These are phyloP conservation scores for Notarius lentiginosus DNA, from an alignment of 2,113 vertebrate species.

Conservation along the genomic window DNA sequence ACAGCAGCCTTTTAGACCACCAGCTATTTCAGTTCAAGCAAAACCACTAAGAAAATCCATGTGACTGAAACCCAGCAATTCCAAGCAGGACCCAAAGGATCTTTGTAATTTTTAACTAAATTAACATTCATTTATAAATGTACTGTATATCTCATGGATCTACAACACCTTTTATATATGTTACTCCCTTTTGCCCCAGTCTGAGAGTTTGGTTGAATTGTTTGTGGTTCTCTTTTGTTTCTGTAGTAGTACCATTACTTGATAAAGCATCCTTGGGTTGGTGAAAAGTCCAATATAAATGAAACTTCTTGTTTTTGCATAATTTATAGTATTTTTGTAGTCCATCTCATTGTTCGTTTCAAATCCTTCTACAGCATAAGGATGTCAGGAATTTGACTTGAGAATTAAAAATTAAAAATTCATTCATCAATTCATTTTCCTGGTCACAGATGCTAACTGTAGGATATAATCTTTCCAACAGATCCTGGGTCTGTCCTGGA, in stretches of 20 bases:
- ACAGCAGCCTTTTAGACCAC: too few relatives aligned
- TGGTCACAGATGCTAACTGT: background rate
- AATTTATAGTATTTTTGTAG: background rate
- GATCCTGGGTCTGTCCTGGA: background rate
- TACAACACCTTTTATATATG: background rate
- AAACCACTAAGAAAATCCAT: too few relatives aligned
- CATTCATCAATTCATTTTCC: background rate
- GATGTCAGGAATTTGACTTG: background rate
- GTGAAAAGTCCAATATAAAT: too few relatives aligned
- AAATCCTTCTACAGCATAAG: background rate
- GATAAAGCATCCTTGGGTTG: too few relatives aligned
- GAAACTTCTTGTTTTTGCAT: background rate
- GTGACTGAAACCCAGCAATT: too few relatives aligned
- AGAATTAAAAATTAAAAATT: too few relatives aligned
- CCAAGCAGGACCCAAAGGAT: too few relatives aligned
- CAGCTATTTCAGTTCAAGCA: too few relatives aligned
- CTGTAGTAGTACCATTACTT: too few relatives aligned
- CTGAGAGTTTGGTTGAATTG: too few relatives aligned
- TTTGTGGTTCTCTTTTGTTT: too few relatives aligned
- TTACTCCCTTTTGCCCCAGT: background rate
- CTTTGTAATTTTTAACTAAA: too few relatives aligned
- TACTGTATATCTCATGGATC: background rate
- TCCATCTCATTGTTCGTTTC: background rate
- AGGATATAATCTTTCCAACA: background rate
- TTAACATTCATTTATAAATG: background rate